Conservation (phyloP, 2,113 vertebrate species). For the Dolichotis patagonum region DNA sequence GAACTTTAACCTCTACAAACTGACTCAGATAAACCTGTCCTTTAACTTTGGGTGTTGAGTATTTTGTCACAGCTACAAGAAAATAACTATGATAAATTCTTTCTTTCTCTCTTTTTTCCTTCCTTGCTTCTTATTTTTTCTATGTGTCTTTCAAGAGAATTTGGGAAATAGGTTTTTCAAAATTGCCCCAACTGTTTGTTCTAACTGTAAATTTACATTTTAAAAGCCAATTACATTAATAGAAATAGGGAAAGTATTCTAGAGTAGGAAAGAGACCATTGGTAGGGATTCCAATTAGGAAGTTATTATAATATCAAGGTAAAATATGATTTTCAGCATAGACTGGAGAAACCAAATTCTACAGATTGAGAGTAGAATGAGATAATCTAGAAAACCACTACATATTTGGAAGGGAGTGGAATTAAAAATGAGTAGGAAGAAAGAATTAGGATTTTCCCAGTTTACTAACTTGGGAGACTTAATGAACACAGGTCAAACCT, state of each 20-base stretch:
- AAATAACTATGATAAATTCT: background rate
- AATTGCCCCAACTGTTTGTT: background rate
- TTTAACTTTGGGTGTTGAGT: background rate
- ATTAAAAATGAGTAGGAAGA: background rate
- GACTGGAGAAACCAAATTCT: background rate
- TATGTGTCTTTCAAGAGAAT: background rate
- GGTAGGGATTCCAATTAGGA: background rate
- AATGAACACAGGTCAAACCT: background rate
- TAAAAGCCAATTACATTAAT: background rate
- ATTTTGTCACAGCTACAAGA: background rate
- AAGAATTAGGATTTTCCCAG: background rate
- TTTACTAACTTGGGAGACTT: background rate
- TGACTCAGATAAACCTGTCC: background rate
- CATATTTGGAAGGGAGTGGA: background rate
- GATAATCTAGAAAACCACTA: background rate
- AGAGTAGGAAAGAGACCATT: background rate
- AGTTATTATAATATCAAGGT: background rate
- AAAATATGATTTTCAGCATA: background rate
- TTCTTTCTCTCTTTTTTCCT: background rate
- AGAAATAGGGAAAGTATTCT: background rate
- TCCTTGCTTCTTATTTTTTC: background rate
- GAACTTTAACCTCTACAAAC: background rate
- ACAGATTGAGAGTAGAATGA: background rate
- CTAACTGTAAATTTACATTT: slow-evolving; percentile 22
- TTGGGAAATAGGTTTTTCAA: background rate